Percentiles rank a stretch among this genome's conserved stretches.
phyloP scores from a whole-genome alignment of 2,797 vertebrate species.

The Chrosomus eos region DNA sequence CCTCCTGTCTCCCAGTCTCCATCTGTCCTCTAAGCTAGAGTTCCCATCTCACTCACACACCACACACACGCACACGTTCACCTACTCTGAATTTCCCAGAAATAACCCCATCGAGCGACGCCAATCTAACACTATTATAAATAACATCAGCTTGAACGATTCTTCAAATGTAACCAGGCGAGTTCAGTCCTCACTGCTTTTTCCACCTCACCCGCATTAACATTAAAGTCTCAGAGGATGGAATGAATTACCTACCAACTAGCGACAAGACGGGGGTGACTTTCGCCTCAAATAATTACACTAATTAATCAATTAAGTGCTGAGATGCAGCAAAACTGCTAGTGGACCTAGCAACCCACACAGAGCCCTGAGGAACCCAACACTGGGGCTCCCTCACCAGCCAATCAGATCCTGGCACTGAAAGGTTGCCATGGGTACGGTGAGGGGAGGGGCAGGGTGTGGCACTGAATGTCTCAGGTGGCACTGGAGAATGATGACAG shows the following conservation, averaged over 20 bases:
- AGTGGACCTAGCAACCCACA: conserved; percentile 36
- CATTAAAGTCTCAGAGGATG: conserved; percentile 45
- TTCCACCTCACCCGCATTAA: conserved; percentile 34
- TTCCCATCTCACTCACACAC: conserved; percentile 50
- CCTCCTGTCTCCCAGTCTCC: conserved; percentile 83
- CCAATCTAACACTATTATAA: conserved; percentile 25
- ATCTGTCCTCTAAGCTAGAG: conserved; percentile 74
- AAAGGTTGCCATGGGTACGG: conserved; percentile 77
- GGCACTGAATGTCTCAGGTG: conserved; percentile 79
- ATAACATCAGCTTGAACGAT: conserved; percentile 1
- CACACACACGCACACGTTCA: conserved; percentile 39
- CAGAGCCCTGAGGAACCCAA: conserved; percentile 62
- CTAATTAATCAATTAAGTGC: conserved; percentile 85
- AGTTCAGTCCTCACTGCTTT: conserved; percentile 14
- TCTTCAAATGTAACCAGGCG: conserved; percentile 6
- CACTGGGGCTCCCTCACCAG: conserved; percentile 50
- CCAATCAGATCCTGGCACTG: conserved; percentile 52
- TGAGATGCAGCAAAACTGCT: conserved; percentile 70
- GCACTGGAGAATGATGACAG: conserved; percentile 78
- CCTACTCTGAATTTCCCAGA: conserved; percentile 43
- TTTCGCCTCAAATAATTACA: conserved; percentile 81
- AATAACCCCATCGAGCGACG: conserved; percentile 63
- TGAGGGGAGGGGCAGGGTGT: conserved; percentile 75
- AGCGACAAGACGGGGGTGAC: conserved; percentile 73
- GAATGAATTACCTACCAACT: conserved; percentile 71